Evolutionary conservation across 2,888 invertebrate species (phyloP).

Genomic region (Acleris sparsana): DNA sequence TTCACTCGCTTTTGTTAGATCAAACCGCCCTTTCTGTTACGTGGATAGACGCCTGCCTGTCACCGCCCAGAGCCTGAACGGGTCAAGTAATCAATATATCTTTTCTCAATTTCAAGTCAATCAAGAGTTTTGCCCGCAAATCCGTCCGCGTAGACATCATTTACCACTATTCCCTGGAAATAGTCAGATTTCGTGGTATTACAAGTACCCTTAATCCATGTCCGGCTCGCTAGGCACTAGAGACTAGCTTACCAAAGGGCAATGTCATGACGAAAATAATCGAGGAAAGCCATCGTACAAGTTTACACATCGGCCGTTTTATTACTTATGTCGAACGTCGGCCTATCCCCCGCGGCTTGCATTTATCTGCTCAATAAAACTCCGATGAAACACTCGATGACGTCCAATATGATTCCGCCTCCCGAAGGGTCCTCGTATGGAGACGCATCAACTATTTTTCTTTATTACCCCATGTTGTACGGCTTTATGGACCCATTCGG

Average conservation of each 20-base stretch:
- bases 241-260: not conserved
- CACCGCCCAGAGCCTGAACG: too few species aligned
- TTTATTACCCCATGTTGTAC: conserved; percentile 54
- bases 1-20: too few species aligned
- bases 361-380: conserved; percentile 78
- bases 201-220: not conserved
- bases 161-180: too few species aligned
- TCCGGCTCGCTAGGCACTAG: not conserved
- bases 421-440: conserved; percentile 58
- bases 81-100: too few species aligned
- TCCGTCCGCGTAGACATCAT: too few species aligned
- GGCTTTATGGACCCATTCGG: conserved; percentile 28
- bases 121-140: too few species aligned
- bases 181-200: not conserved
- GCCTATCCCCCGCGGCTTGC: conserved; percentile 66
- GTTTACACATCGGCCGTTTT: conserved; percentile 34
- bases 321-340: conserved; percentile 66
- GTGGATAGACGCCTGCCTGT: too few species aligned
- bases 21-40: too few species aligned
- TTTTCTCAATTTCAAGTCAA: too few species aligned
- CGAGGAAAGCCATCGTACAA: conserved; percentile 32
- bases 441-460: conserved; percentile 61
- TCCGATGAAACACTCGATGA: conserved; percentile 74
- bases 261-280: not conserved
- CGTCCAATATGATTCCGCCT: conserved; percentile 75